phyloP scores from a whole-genome alignment of 2,888 invertebrate species.

The Mantis religiosa region DNA sequence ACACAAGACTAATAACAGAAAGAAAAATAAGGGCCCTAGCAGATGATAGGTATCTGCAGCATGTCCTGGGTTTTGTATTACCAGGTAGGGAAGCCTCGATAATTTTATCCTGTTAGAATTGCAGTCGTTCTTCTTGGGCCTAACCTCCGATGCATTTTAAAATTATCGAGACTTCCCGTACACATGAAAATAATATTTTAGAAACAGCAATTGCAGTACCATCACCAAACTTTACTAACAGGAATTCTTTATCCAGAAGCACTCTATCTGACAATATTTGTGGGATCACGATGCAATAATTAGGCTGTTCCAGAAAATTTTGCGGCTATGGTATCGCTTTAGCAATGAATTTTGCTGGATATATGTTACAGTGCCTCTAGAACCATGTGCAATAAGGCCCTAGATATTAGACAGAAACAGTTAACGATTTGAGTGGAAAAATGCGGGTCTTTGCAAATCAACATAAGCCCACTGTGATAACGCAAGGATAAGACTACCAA shows the following conservation, averaged over 20 bases:
- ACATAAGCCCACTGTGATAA: not conserved
- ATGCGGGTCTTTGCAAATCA: not conserved
- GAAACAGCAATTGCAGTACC: not conserved
- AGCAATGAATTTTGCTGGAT: not conserved
- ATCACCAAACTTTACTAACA: not conserved
- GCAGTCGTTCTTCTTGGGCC: not conserved
- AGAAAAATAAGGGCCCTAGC: not conserved
- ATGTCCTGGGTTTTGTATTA: not conserved
- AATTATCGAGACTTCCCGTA: not conserved
- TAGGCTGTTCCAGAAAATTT: not conserved
- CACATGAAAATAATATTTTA: not conserved
- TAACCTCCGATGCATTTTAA: not conserved
- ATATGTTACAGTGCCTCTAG: not conserved
- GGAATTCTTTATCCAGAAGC: not conserved
- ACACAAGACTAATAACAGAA: slow-evolving; percentile 8
- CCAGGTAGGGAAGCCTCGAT: not conserved
- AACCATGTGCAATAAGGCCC: not conserved
- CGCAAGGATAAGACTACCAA: not conserved
- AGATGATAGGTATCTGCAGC: not conserved
- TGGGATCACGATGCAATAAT: not conserved
- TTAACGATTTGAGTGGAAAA: not conserved
- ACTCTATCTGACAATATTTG: not conserved
- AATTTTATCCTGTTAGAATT: not conserved
- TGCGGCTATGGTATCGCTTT: not conserved
- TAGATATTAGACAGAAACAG: not conserved